These are phyloP conservation scores for Myotis planiceps DNA, from an alignment of 2,797 vertebrate species.

Conservation along the genomic window DNA sequence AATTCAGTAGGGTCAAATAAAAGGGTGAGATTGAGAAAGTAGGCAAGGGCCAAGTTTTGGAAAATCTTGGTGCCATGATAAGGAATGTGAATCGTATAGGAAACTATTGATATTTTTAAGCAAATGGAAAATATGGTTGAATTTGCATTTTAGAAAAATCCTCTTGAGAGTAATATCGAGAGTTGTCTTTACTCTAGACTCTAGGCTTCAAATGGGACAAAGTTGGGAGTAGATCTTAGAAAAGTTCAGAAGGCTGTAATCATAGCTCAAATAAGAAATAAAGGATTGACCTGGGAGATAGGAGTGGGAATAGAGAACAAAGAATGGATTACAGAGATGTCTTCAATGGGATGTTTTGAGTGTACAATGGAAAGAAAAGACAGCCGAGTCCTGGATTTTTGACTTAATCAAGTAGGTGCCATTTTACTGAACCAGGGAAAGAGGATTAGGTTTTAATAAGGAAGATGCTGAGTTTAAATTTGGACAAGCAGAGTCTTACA, in stretches of 20 bases:
- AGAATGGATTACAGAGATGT: background rate
- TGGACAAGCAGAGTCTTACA: conserved; percentile 51
- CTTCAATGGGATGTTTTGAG: background rate
- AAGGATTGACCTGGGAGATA: background rate
- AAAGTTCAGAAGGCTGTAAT: background rate
- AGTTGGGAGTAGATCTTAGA: background rate
- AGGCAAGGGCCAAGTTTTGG: background rate
- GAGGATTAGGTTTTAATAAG: conserved; percentile 44
- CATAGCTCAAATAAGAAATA: background rate
- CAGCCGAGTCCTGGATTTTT: background rate
- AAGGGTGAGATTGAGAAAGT: background rate
- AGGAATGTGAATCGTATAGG: background rate
- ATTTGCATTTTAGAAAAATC: background rate
- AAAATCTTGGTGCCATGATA: background rate
- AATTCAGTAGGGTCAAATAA: background rate
- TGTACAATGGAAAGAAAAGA: background rate
- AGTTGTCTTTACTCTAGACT: background rate
- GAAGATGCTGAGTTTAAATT: conserved; percentile 60
- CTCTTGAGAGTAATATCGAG: background rate
- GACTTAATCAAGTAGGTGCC: background rate
- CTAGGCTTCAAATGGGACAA: background rate
- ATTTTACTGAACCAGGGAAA: conserved; percentile 55
- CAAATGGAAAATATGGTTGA: background rate
- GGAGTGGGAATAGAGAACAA: background rate
- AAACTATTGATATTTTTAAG: background rate